These are phyloP conservation scores for Etheostoma perlongum DNA, from an alignment of 2,797 vertebrate species.

Conservation along the genomic window DNA sequence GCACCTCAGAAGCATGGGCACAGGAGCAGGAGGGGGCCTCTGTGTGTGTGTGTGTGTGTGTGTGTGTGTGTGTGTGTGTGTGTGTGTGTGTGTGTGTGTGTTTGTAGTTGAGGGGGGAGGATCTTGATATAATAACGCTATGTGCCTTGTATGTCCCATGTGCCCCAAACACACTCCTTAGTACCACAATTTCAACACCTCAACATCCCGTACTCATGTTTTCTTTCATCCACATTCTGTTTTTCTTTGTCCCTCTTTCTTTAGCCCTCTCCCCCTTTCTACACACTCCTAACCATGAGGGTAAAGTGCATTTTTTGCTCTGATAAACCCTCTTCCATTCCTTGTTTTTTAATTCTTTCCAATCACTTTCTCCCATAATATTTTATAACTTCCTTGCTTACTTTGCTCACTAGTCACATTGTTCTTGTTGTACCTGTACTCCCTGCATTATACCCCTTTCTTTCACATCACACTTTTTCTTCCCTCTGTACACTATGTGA, in stretches of 20 bases:
- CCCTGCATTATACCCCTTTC: slow-evolving; percentile 4
- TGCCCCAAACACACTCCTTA: background rate
- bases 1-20: slow-evolving; percentile 79
- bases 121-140: slow-evolving; percentile 48
- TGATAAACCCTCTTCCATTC: background rate
- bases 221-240: background rate
- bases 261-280: background rate
- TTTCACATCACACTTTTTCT: slow-evolving; percentile 38
- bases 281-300: background rate
- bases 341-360: background rate
- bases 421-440: background rate
- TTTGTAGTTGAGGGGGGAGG: background rate
- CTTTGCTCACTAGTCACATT: background rate
- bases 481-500: slow-evolving; percentile 34
- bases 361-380: slow-evolving; percentile 1
- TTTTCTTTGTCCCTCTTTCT: background rate
- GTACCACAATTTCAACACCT: slow-evolving; percentile 20
- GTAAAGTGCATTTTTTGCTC: background rate
- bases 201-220: slow-evolving; percentile 17
- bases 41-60: slow-evolving; percentile 32
- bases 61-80: slow-evolving; percentile 38
- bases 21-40: slow-evolving; percentile 62
- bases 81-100: slow-evolving; percentile 19
- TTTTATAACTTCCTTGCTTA: slow-evolving; percentile 7
- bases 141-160: slow-evolving; percentile 23